Percentiles rank a stretch among this genome's conserved stretches.
These are phyloP conservation scores for Trogon surrucura DNA, from an alignment of 2,113 vertebrate genomes.

Conservation along the genomic window DNA sequence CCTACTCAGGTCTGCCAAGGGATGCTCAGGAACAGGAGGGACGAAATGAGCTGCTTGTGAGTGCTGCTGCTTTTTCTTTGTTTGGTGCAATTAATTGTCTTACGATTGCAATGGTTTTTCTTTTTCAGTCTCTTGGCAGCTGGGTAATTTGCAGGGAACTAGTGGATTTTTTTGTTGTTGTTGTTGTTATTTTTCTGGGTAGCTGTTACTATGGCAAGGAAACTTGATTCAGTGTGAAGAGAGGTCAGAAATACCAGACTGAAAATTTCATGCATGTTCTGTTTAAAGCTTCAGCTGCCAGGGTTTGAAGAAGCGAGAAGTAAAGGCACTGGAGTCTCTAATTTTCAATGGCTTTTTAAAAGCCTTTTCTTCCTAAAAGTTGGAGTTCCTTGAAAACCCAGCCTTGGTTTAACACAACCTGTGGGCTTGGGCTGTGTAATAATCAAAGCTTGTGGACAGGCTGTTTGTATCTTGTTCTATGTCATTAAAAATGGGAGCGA, in stretches of 20 bases:
- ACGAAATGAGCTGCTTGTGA: accelerated
- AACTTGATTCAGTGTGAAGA: neutral
- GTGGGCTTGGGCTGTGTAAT: no score
- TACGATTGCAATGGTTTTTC: accelerated
- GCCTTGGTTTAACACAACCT: neutral
- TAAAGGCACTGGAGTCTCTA: neutral
- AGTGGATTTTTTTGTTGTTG: neutral
- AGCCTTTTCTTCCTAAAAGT: neutral
- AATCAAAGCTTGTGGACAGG: neutral
- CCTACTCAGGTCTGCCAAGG: neutral
- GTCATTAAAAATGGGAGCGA: neutral
- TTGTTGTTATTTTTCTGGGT: neutral
- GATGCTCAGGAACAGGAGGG: neutral
- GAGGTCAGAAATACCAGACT: slow-evolving; percentile 44
- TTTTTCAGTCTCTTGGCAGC: neutral
- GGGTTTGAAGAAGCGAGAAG: neutral
- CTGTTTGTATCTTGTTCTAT: neutral
- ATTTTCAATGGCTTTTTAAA: neutral
- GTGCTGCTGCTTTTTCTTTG: neutral
- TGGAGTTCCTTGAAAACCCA: neutral
- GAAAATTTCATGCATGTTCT: neutral
- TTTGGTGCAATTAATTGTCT: neutral
- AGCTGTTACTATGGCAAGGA: slow-evolving; percentile 52
- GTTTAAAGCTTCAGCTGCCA: slow-evolving; percentile 22
- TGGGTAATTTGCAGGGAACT: neutral